A percentile compares a stretch with the other conserved stretches of the same genome.
Conservation (phyloP, 2,888 invertebrate species). For the Tachystola acroxantha region DNA sequence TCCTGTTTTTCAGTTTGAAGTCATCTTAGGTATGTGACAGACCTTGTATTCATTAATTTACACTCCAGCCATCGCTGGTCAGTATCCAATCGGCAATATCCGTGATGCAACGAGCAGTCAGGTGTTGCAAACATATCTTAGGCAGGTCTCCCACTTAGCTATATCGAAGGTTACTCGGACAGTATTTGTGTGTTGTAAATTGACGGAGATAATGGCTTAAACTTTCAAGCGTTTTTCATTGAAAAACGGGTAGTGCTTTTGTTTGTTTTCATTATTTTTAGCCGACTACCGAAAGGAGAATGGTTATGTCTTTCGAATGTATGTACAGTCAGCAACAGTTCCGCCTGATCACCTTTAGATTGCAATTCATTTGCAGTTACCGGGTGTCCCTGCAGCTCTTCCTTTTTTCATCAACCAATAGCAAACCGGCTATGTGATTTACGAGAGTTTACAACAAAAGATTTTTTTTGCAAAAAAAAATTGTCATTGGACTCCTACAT, state of each 20-base stretch:
- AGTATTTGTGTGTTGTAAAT: constrained; percentile 21
- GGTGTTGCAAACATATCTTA: constrained; percentile 13
- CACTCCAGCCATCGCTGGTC: constrained; percentile 1
- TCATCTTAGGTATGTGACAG: neutral
- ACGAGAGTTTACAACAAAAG: no score
- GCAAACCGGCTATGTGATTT: no score
- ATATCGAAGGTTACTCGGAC: constrained; percentile 17
- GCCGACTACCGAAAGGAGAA: no score
- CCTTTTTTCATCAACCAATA: no score
- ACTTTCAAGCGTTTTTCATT: constrained; percentile 4
- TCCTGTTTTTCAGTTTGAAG: neutral
- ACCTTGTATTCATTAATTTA: neutral
- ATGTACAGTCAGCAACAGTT: no score
- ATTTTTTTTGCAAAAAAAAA: no score
- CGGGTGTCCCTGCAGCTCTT: no score
- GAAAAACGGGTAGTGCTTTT: neutral
- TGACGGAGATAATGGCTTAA: constrained; percentile 10
- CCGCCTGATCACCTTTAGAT: no score
- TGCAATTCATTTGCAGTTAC: no score
- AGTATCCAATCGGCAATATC: constrained; percentile 6
- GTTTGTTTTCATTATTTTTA: neutral
- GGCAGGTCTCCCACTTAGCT: constrained; percentile 17
- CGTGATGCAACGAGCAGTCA: constrained; percentile 1
- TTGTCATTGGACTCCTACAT: no score
- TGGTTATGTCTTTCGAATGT: no score